Evolutionary conservation across 2,797 vertebrate species (phyloP), one percentile per base, ranked within the genome.

Genomic region (Antrozous pallidus): DNA sequence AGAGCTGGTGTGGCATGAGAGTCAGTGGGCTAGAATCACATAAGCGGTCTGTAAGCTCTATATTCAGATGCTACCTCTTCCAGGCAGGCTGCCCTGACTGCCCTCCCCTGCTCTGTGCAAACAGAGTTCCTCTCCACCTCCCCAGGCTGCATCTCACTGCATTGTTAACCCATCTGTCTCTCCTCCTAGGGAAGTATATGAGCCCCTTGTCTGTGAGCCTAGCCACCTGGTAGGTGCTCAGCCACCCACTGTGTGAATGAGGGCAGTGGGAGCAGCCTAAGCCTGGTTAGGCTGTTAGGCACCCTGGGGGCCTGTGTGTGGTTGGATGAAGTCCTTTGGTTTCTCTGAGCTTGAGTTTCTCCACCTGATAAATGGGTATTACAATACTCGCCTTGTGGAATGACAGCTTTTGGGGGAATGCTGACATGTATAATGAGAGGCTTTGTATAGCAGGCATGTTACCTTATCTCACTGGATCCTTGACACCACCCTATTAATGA

Each of bases 21-120:
- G 5, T 8, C 63, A 22, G 3, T 0, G 9, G 36, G 5, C 45
- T 18, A 45, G 77, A 80, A 69, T 51, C 12, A 2, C 5, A 4
- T 1, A 16, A 22, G 58, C 2, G 3, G 18, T 81, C 75, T 3
- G 0, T 1, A 49, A 45, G 38, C 2, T 28, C 9, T 36, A 8
- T 2, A 11, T 20, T 54, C 49, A 88, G 56, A 54, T 24, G 89
- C 36, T 1, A 3, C 74, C 81, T 61, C 6, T 1, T 4, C 86
- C 93, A 73, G 58, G 79, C 40, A 86, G 86, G 54, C 45, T 36
- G 61, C 89, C 87, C n/a, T 45, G 90, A 63, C 11, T 56, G 40
- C n/a, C 28, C 4, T 3, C 6, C 3, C 6, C 26, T 11, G 33
- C 3, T 5, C 26, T 11, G 33, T 6, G n/a, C 40, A 36, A 65